Base-by-base conservation (phyloP, 2,797 vertebrate genomes). In the Tiaroga cobitis region DNA sequence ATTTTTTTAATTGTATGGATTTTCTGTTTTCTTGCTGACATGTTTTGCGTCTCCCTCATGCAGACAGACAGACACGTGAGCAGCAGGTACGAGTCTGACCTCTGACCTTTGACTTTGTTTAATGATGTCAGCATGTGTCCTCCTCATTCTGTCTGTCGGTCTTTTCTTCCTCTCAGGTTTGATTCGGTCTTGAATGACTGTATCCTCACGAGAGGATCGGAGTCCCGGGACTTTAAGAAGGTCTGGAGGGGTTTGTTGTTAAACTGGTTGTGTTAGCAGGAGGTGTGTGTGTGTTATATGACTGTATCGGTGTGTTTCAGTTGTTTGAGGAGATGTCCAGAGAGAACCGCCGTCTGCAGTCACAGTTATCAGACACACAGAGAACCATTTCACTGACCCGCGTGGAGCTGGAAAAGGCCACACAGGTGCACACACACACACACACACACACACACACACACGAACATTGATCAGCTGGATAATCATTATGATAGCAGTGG, bases 291-390 rank as follows among this genome's bases (percentile, higher is more conserved):
- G 70, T 32, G 56, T 82, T 92, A 21, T 87, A 46, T 46, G 56
- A 63, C 56, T 34, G n/a, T 51, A 34, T 76, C 49, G 18, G 56
- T 54, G 68, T 76, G 34, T 83, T 34, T 72, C 90, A 97, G 96
- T 73, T 97, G 90, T 97, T 96, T 84, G 96, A 96, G 80, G 94
- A 95, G 24, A 89, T 96, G 63, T 95, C 95, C 86, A 92, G 95
- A 87, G 95, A 97, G 91, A 97, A 97, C 92, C 93, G 91, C 85
- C 94, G 94, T 88, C 95, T 96, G 84, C 95, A 96, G 89, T 90
- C 94, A 51, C 96, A 97, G 91, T 94, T 97, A 81, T 95, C 96
- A 90, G 96, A 96, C 82, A 96, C 95, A 56, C 96, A 96, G 91
- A 94, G 95, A 91, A 92, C 93, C 19, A 88, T 96, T 87, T 94